These are phyloP conservation scores for Lithophane ornitopus DNA, from an alignment of 2,888 invertebrate species.

Conservation along the genomic window DNA sequence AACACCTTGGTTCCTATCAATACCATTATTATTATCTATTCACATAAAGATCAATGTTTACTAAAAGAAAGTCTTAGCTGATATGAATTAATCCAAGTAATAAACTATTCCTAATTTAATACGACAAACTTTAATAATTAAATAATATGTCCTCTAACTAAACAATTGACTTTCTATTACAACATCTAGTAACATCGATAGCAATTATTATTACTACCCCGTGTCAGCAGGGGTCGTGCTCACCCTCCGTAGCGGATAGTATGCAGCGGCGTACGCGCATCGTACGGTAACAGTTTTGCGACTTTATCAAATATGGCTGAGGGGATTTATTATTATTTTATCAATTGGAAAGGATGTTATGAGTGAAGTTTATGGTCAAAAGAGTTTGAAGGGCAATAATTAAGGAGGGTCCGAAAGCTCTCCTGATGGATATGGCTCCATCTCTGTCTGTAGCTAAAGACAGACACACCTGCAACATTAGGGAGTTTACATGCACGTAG, in stretches of 20 bases:
- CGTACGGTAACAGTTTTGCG: constrained; percentile 60
- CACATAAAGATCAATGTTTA: background rate
- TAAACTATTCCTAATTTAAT: background rate
- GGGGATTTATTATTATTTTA: constrained; percentile 50
- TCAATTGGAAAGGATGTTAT: constrained; percentile 7
- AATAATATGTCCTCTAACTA: background rate
- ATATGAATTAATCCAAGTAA: too few species aligned
- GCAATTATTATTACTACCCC: constrained; percentile 58
- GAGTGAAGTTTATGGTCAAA: background rate
- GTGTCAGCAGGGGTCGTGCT: constrained; percentile 68
- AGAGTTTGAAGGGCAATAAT: background rate
- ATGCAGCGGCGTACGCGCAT: constrained; percentile 70
- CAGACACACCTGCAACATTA: background rate
- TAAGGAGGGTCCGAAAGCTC: background rate
- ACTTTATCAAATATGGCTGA: constrained; percentile 40
- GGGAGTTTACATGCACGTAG: background rate
- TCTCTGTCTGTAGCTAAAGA: background rate
- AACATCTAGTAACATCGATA: constrained; percentile 47
- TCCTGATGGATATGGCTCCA: background rate
- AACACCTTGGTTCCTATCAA: background rate
- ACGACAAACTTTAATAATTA: constrained; percentile 3
- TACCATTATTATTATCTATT: background rate
- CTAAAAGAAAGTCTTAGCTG: background rate
- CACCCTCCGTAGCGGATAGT: constrained; percentile 73
- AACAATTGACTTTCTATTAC: constrained; percentile 17